Evolutionary conservation across 2,113 vertebrate genomes (phyloP).

Genomic region (Eulacestoma nigropectus): DNA sequence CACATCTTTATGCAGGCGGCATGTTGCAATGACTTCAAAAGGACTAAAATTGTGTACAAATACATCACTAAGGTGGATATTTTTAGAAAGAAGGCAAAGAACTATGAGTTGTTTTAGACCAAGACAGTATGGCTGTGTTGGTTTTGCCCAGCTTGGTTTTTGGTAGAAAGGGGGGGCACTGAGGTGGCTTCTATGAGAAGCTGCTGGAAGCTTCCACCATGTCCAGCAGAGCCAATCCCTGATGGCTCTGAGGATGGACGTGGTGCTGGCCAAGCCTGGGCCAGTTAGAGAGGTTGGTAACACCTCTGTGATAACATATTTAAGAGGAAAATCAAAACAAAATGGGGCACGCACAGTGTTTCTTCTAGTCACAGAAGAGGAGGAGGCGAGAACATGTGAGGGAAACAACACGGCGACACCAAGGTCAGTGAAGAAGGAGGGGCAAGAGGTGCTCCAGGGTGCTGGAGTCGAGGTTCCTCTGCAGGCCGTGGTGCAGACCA

Average conservation of each 20-base stretch:
- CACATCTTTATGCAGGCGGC: background rate
- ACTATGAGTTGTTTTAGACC: background rate
- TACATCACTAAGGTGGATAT: background rate
- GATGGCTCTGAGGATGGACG: background rate
- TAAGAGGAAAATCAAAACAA: background rate
- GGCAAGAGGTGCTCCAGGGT: background rate
- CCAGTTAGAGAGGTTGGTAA: background rate
- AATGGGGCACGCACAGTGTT: background rate
- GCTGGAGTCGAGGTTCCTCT: too few relatives aligned
- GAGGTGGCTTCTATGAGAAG: background rate
- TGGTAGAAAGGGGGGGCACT: rapidly evolving
- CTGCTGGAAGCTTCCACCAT: background rate
- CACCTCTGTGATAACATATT: background rate
- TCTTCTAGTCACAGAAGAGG: background rate
- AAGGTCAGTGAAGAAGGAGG: background rate
- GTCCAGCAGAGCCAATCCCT: background rate
- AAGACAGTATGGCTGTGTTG: background rate
- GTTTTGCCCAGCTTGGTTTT: background rate
- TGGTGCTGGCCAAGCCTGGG: background rate
- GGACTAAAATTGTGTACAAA: background rate
- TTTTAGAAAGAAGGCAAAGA: background rate
- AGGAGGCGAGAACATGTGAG: background rate
- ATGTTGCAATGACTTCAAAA: background rate
- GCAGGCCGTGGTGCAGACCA: background rate
- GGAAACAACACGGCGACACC: background rate